Percentiles rank a stretch among this genome's conserved stretches.
phyloP scores from a whole-genome alignment of 2,113 vertebrate species.

The Sclerurus mexicanus region DNA sequence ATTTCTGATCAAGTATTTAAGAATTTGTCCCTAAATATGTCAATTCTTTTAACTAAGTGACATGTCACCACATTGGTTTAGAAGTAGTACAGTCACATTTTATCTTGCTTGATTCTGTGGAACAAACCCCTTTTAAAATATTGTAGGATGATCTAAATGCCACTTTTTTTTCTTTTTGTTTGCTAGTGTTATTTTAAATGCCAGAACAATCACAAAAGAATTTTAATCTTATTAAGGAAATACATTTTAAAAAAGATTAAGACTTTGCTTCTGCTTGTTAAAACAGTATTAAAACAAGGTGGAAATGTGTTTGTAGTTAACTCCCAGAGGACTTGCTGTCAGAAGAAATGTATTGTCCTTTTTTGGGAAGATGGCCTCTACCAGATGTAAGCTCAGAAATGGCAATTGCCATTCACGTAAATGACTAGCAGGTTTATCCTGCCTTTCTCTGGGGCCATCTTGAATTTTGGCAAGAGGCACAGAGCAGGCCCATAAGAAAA shows the following conservation, averaged over 20 bases:
- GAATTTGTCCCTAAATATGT: not conserved
- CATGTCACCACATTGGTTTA: not conserved
- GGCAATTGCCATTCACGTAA: not conserved
- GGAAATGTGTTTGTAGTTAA: not conserved
- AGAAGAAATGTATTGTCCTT: not conserved
- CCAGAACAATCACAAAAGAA: not conserved
- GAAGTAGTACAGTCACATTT: not conserved
- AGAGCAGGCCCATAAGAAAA: slow-evolving; percentile 24
- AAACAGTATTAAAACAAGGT: not conserved
- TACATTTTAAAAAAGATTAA: not conserved
- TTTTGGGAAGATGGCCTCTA: slow-evolving; percentile 17
- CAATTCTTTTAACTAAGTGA: not conserved
- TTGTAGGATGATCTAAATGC: not conserved
- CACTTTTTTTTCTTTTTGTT: not conserved
- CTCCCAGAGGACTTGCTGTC: not conserved
- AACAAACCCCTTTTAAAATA: not conserved
- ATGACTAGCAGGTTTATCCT: slow-evolving; percentile 46
- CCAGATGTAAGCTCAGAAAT: not conserved
- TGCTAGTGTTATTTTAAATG: not conserved
- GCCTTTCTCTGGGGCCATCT: not conserved
- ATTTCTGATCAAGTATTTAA: not conserved
- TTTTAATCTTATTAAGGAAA: not conserved
- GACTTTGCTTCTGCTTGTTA: not conserved
- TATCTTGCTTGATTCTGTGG: not conserved
- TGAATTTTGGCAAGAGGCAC: slow-evolving; percentile 41